phyloP scores from a whole-genome alignment of 2,113 vertebrate genomes.

The Solea senegalensis region DNA sequence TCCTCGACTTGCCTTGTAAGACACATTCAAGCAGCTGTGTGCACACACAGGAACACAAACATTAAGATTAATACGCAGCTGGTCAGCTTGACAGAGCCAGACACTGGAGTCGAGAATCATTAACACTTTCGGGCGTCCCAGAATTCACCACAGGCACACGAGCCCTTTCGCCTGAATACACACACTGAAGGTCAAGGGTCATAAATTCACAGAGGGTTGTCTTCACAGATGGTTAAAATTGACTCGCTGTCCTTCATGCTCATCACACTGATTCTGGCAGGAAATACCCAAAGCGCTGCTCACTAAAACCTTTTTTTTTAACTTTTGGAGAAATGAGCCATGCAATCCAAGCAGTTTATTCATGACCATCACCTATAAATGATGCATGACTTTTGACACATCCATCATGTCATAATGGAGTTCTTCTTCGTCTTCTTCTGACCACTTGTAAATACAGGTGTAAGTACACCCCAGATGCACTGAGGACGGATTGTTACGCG shows the following conservation, averaged over 20 bases:
- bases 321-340: constrained; percentile 21
- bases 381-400: constrained; percentile 37
- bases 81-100: constrained; percentile 61
- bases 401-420: constrained; percentile 28
- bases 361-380: constrained; percentile 27
- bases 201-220: constrained; percentile 70
- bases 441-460: too few species aligned
- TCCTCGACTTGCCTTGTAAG: constrained; percentile 7
- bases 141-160: constrained; percentile 34
- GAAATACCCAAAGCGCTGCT: background rate
- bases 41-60: constrained; percentile 4
- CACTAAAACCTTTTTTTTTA: constrained; percentile 15
- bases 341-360: constrained; percentile 53
- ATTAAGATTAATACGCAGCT: constrained; percentile 75
- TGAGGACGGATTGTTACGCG: too few species aligned
- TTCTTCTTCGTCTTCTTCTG: background rate
- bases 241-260: constrained; percentile 59
- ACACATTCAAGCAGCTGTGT: constrained; percentile 12
- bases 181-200: constrained; percentile 66
- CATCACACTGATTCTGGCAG: constrained; percentile 23
- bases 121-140: constrained; percentile 62
- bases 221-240: constrained; percentile 66
- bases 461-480: too few species aligned
- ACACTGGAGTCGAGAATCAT: constrained; percentile 69
- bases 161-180: constrained; percentile 31